Base-by-base conservation (phyloP, 2,888 invertebrate species). In the Xylophagus ater region DNA sequence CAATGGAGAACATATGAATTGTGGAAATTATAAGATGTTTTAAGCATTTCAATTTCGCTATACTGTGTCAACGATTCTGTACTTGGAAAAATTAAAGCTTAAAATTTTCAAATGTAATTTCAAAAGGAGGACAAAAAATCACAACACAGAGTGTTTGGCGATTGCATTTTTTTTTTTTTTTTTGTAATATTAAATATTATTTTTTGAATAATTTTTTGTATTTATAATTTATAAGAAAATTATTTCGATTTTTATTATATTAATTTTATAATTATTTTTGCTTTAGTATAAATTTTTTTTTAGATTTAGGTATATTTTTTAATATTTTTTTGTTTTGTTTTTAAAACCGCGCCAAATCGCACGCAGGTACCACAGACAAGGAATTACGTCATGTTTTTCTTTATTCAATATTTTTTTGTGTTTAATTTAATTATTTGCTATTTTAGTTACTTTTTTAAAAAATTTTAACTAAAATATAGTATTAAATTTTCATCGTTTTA, bases 311-410 rank as follows among this genome's bases (percentile, higher is more conserved):
- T 33, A 20, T 33, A 12, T 34, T 24, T 7, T 25, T 26, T 35
- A 26, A 18, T 10, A 18, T 35, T 25, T 26, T 18, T 35, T 35
- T 32, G 4, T 17, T 35, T 28, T 20, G 8, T 20, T 28, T 26
- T 20, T 36, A 28, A 28, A 28, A 28, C 36, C 40, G 38, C 34
- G 42, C 42, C 32, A 38, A 33, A 30, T 15, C 35, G 41, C 41
- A 37, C 41, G 38, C 32, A 42, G 42, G 41, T 41, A 43, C 43
- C 37, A 42, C 39, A 37, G 43, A 40, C 36, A 43, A 43, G 43
- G 43, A 43, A 42, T 37, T 42, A 42, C 42, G 42, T 42, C 37
- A 42, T 40, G 21, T 20, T 34, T 17, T 18, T 34, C 30, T 40
- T n/a, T n/a, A n/a, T n/a, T n/a, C n/a, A n/a, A n/a, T n/a, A n/a